Base-by-base conservation (phyloP, 1,140 invertebrate species). In the Tetramorium parvispinum region DNA sequence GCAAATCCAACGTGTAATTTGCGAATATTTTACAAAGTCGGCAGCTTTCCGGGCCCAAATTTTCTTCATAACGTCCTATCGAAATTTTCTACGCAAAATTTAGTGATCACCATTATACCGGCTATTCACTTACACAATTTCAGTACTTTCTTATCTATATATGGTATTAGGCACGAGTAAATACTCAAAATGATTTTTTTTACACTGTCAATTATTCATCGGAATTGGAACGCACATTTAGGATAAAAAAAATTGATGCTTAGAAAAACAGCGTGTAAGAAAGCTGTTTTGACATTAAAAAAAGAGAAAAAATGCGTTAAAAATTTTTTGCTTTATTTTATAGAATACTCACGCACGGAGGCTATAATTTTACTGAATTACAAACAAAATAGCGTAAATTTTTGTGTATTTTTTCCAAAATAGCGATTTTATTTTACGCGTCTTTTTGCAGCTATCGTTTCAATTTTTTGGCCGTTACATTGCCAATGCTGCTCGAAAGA, bases 131-230 rank as follows among this genome's bases (percentile, higher is more conserved):
- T 98, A 92, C 97, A 97, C 93, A 97, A 97, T 94, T 96, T 97
- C 88, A 97, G 97, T 96, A 97, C 97, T 89, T 97, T 97, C 94
- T 95, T 98, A 85, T 98, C 97, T 85, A 96, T 98, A 89, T 97
- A 96, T 92, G 97, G 97, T 51, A 96, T 97, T 49, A 95, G 96
- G 87, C 96, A 97, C 91, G 95, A 96, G 89, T 96, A 93, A 93
- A 91, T 68, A 66, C 61, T 88, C 68, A 81, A 59, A 66, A 85
- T 79, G 53, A 66, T 89, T 71, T 85, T 71, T 85, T 86, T 85
- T 91, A 91, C 76, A 76, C 82, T 81, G 88, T 91, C 91, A 90
- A 91, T 91, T 91, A 91, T 75, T 82, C 70, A 63, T 85, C 65
- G 37, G 40, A 71, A 88, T 81, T 76, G 65, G 63, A 73, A 46